These are phyloP conservation scores for Pseudochirops cupreus DNA, from an alignment of 2,797 vertebrate genomes.

Conservation along the genomic window DNA sequence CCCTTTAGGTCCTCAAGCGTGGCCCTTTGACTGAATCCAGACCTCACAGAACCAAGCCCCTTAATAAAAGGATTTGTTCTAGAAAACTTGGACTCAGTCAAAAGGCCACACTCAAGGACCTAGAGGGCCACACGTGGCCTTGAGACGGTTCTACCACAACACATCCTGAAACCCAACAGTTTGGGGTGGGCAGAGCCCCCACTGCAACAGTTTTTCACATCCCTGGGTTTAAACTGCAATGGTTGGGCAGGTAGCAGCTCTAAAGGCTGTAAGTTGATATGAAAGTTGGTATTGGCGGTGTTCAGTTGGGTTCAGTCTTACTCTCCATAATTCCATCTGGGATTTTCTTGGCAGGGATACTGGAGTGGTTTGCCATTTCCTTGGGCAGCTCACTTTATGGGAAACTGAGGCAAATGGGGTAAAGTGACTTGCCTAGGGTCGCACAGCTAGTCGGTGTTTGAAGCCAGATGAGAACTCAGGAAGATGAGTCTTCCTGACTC, in stretches of 20 bases:
- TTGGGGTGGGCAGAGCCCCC: too few relatives aligned
- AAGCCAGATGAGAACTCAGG: neutral
- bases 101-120: too few relatives aligned
- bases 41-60: too few relatives aligned
- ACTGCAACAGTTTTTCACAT: too few relatives aligned
- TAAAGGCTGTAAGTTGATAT: neutral
- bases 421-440: neutral
- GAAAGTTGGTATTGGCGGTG: neutral
- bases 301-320: neutral
- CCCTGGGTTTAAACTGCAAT: too few relatives aligned
- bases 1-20: too few relatives aligned
- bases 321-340: neutral
- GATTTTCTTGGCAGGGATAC: neutral
- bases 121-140: too few relatives aligned
- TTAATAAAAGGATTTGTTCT: too few relatives aligned
- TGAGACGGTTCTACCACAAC: too few relatives aligned
- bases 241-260: neutral
- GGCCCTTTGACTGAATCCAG: too few relatives aligned
- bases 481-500: neutral
- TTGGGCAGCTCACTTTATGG: neutral
- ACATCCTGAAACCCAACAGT: too few relatives aligned
- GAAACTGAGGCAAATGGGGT: neutral
- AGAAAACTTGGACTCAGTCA: too few relatives aligned
- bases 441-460: neutral
- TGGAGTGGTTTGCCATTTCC: neutral